A percentile compares a stretch with the other conserved stretches of the same genome.
Evolutionary conservation across 2,888 invertebrate species (phyloP).

Genomic region (Athalia circularis): DNA sequence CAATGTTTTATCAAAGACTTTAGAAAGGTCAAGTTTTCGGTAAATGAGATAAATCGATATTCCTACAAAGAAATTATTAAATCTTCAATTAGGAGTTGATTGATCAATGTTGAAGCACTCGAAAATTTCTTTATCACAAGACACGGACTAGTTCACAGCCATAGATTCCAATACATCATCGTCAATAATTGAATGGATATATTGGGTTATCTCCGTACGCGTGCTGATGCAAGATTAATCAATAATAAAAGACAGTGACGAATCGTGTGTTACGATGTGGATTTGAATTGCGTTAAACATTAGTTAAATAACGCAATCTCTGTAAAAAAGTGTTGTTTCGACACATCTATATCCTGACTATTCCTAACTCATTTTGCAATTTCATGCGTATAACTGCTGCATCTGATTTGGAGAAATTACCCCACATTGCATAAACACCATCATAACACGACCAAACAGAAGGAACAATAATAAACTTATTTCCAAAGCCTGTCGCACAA

Average conservation of each 20-base stretch:
- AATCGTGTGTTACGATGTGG: not conserved
- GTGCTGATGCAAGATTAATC: not conserved
- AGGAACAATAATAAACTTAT: too few species aligned
- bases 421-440: not conserved
- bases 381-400: not conserved
- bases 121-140: not conserved
- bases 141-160: too few species aligned
- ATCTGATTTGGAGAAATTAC: slow-evolving; percentile 6
- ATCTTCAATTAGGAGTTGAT: too few species aligned
- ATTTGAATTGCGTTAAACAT: slow-evolving; percentile 3
- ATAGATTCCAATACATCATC: not conserved
- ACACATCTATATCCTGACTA: not conserved
- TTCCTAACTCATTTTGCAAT: slow-evolving; percentile 23
- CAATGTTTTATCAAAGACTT: not conserved
- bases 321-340: slow-evolving; percentile 24
- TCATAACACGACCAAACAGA: too few species aligned
- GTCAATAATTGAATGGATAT: not conserved
- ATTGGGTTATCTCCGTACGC: not conserved
- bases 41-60: not conserved
- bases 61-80: too few species aligned
- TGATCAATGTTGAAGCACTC: not conserved
- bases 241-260: not conserved
- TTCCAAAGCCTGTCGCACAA: too few species aligned
- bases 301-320: not conserved
- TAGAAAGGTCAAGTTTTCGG: not conserved